Conservation (phyloP, 2,797 vertebrate genomes). For the Gobionotothen gibberifrons region DNA sequence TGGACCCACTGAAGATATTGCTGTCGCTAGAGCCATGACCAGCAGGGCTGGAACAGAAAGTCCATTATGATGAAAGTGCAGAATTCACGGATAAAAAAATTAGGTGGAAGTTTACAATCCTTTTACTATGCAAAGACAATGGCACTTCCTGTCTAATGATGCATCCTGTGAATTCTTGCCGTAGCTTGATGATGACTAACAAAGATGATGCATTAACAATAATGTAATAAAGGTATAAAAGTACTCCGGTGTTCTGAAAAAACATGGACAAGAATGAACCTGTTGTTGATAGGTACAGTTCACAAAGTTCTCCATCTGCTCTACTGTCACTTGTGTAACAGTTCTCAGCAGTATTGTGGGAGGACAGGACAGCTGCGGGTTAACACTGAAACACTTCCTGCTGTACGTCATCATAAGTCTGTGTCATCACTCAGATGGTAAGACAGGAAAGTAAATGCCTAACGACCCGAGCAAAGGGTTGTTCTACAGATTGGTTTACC, state of each 20-base stretch:
- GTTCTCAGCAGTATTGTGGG: neutral
- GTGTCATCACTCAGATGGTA: slow-evolving; percentile 25
- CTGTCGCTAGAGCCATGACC: neutral
- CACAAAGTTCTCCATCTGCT: neutral
- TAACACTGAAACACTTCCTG: slow-evolving; percentile 34
- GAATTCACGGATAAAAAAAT: slow-evolving; percentile 15
- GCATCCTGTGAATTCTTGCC: slow-evolving; percentile 21
- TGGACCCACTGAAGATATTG: neutral
- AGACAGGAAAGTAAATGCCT: slow-evolving; percentile 32
- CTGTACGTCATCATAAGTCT: slow-evolving; percentile 26
- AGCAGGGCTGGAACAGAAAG: neutral
- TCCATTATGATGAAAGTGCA: neutral
- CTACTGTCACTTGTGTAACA: slow-evolving; percentile 27
- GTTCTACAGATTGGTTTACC: slow-evolving; percentile 27
- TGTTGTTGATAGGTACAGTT: slow-evolving; percentile 37
- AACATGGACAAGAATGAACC: slow-evolving; percentile 12
- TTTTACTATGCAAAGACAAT: slow-evolving; percentile 50
- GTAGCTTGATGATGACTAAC: slow-evolving; percentile 5
- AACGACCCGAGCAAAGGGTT: slow-evolving; percentile 13
- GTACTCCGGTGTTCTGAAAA: slow-evolving; percentile 1
- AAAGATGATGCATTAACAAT: slow-evolving; percentile 8
- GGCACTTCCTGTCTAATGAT: slow-evolving; percentile 23
- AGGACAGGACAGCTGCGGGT: slow-evolving; percentile 22
- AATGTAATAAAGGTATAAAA: neutral
- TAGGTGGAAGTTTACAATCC: slow-evolving; percentile 36